Evolutionary conservation across 2,888 invertebrate species (phyloP).

Genomic region (Quadroppia sp.): DNA sequence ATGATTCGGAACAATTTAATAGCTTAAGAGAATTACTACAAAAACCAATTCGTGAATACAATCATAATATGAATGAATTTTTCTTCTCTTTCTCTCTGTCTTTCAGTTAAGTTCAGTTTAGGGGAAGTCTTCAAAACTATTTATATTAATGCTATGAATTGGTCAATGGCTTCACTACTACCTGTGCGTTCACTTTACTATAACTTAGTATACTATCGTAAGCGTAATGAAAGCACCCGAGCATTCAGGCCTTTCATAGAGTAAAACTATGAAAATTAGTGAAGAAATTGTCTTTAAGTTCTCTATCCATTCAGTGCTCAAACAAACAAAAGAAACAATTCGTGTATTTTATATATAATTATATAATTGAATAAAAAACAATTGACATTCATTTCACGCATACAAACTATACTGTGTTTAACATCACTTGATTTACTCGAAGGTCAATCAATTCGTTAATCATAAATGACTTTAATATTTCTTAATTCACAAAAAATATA

Average conservation of each 20-base stretch:
- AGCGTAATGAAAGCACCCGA: background rate
- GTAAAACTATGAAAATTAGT: slow-evolving; percentile 1
- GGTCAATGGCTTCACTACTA: slow-evolving; percentile 8
- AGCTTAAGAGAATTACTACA: slow-evolving; percentile 31
- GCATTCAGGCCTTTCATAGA: slow-evolving; percentile 1
- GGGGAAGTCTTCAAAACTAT: background rate
- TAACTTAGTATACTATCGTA: background rate
- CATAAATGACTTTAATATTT: background rate
- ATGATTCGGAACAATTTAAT: slow-evolving; percentile 29
- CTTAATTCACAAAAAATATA: background rate
- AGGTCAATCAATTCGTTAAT: slow-evolving; percentile 34
- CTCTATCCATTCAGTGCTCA: background rate
- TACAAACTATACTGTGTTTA: background rate
- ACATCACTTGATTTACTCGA: slow-evolving; percentile 12
- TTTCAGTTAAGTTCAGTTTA: background rate
- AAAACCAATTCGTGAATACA: slow-evolving; percentile 19
- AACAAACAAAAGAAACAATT: slow-evolving; percentile 10
- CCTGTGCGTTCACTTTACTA: background rate
- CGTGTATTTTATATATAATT: slow-evolving; percentile 28
- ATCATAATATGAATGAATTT: slow-evolving; percentile 32
- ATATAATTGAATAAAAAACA: slow-evolving; percentile 36
- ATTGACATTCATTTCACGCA: slow-evolving; percentile 27
- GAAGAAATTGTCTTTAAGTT: slow-evolving; percentile 1
- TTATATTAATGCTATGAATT: slow-evolving; percentile 31
- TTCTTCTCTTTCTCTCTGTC: background rate